Evolutionary conservation across 2,888 invertebrate species (phyloP), one percentile per base, ranked within the genome.

Genomic region (Spisula subtruncata): DNA sequence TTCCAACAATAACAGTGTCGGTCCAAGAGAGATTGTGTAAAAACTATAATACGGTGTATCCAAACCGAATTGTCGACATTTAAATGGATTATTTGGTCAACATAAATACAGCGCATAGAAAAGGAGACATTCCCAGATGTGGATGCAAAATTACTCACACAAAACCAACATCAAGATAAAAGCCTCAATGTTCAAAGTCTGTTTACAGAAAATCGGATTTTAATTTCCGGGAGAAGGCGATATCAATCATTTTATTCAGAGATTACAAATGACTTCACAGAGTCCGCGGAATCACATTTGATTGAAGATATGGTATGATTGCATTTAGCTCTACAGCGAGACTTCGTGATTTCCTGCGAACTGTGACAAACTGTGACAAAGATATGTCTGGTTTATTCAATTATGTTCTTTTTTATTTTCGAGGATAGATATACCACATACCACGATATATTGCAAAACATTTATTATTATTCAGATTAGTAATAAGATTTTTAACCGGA

Each of bases 141-240:
- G 20, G 18, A 5, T 56, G 29, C 71, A 71, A 51, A 81, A 81
- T 48, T 14, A 48, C 29, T 10, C 20, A 41, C n/a, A 48, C 48
- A 48, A 41, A 41, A 41, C 41, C 41, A 41, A 16, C 82, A 82
- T 82, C 35, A 29, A 29, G 82, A 54, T 54, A 82, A 82, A 56
- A 54, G 25, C 82, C 8, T 32, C 82, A 46, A 16, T 20, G 29
- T 16, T 56, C 25, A 12, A n/a, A 29, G 82, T 82, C 82, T 82
- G 56, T 56, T 82, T 32, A 82, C 82, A 32, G 32, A 82, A 51
- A n/a, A 54, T 29, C 20, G 82, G 56, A 20, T 82, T 82, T 82
- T 82, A 82, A 82, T 82, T 82, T 82, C 82, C 82, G 82, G 82
- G 51, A 56, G 32, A 32, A 29, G 56, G 29, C 20, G 82, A 82